Conservation (phyloP, 92 coral and sea anemone species). For the Diadumene lineata region DNA sequence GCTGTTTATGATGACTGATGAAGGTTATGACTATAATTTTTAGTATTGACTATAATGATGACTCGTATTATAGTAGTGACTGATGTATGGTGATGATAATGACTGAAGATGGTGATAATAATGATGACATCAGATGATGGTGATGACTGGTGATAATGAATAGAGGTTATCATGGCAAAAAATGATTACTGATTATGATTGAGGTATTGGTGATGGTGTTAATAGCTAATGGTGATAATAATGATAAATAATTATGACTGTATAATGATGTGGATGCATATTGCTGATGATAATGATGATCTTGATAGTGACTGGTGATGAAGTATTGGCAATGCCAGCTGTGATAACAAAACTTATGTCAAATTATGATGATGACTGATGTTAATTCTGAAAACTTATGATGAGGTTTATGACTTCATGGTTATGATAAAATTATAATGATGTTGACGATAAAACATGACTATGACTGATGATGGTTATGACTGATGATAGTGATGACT, state of each 20-base stretch:
- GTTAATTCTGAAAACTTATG: not conserved
- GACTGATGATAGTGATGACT: not conserved
- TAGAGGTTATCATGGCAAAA: not conserved
- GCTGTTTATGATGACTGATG: not conserved
- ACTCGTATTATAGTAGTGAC: not conserved
- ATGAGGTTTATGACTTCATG: not conserved
- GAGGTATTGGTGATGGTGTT: not conserved
- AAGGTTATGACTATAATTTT: not conserved
- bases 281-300: slow-evolving; percentile 1
- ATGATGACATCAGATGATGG: not conserved
- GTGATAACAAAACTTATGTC: not conserved
- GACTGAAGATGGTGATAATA: slow-evolving; percentile 1
- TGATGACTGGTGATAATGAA: not conserved
- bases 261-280: not conserved
- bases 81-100: not conserved
- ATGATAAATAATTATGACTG: not conserved
- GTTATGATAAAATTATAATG: not conserved
- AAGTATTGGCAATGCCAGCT: not conserved
- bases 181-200: not conserved
- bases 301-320: not conserved
- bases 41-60: not conserved
- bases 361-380: not conserved
- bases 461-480: not conserved
- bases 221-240: not conserved
- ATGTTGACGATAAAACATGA: not conserved